These are phyloP conservation scores for Drosophila micromelanica DNA, from an alignment of 1,140 invertebrate genomes.

Conservation along the genomic window DNA sequence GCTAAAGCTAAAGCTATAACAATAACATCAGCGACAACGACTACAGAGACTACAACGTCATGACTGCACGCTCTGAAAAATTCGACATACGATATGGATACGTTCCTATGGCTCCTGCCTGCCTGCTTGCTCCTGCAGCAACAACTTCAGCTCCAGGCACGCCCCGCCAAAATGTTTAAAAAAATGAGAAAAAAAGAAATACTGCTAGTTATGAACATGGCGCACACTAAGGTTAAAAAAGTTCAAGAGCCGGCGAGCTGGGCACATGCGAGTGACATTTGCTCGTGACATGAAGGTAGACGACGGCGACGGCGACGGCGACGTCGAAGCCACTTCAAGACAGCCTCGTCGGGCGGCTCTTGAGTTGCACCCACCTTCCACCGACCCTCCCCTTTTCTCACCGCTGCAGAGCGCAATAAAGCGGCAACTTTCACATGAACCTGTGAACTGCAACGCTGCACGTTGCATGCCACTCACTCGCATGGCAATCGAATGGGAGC, in stretches of 20 bases:
- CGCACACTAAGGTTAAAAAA: slow-evolving; percentile 77
- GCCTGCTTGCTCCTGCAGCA: slow-evolving; percentile 20
- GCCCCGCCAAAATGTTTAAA: slow-evolving; percentile 35
- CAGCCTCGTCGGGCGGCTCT: slow-evolving; percentile 15
- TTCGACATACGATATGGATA: slow-evolving; percentile 78
- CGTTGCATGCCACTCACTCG: slow-evolving; percentile 2
- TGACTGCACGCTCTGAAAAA: slow-evolving; percentile 80
- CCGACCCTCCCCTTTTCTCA: too few relatives aligned
- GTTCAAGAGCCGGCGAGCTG: slow-evolving; percentile 73
- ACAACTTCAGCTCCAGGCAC: slow-evolving; percentile 45
- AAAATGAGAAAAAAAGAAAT: slow-evolving; percentile 16
- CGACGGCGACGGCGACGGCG: slow-evolving; percentile 30
- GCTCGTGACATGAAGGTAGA: slow-evolving; percentile 78
- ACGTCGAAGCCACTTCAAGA: slow-evolving; percentile 64
- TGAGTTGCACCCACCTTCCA: not conserved
- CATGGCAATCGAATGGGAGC: slow-evolving; percentile 12
- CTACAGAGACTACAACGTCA: slow-evolving; percentile 51
- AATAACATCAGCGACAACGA: slow-evolving; percentile 49
- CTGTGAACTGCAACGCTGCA: slow-evolving; percentile 60
- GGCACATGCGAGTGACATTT: slow-evolving; percentile 79
- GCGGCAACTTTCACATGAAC: slow-evolving; percentile 79
- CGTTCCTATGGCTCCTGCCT: slow-evolving; percentile 8
- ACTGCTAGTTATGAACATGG: slow-evolving; percentile 73
- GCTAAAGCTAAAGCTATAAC: slow-evolving; percentile 37
- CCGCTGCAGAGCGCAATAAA: slow-evolving; percentile 61